A percentile compares a stretch with the other conserved stretches of the same genome.
Conservation (phyloP, 2,888 invertebrate species). For the Pseudolycoriella hygida region DNA sequence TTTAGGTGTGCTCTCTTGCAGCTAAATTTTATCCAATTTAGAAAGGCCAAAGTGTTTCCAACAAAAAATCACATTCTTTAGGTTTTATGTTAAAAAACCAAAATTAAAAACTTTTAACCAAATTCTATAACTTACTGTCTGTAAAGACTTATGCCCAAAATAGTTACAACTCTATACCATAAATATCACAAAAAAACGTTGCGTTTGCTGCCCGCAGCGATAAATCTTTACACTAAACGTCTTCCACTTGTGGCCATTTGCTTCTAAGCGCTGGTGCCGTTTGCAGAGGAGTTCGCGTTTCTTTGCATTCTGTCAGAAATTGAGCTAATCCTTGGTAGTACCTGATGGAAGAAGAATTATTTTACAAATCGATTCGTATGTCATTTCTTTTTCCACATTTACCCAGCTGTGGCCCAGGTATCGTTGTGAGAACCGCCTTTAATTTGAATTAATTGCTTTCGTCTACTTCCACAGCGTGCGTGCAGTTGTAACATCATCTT, state of each 20-base stretch:
- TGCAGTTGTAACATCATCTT: constrained; percentile 74
- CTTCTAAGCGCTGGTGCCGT: constrained; percentile 25
- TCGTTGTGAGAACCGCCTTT: constrained; percentile 83
- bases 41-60: no score
- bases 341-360: constrained; percentile 13
- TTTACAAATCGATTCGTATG: not conserved
- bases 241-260: constrained; percentile 25
- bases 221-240: constrained; percentile 16
- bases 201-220: no score
- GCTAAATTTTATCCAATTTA: no score
- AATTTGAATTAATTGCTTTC: constrained; percentile 62
- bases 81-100: no score
- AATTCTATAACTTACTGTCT: no score
- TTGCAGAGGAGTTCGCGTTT: constrained; percentile 17
- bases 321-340: constrained; percentile 25
- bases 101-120: no score
- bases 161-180: no score
- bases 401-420: constrained; percentile 80
- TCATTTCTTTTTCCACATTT: constrained; percentile 19
- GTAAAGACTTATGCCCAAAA: no score
- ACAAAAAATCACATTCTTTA: no score
- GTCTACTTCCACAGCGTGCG: constrained; percentile 50
- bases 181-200: no score
- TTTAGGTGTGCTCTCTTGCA: no score
- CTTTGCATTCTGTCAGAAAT: constrained; percentile 23